Evolutionary conservation across 2,797 vertebrate genomes (phyloP).

Genomic region (Sebastes reedi): DNA sequence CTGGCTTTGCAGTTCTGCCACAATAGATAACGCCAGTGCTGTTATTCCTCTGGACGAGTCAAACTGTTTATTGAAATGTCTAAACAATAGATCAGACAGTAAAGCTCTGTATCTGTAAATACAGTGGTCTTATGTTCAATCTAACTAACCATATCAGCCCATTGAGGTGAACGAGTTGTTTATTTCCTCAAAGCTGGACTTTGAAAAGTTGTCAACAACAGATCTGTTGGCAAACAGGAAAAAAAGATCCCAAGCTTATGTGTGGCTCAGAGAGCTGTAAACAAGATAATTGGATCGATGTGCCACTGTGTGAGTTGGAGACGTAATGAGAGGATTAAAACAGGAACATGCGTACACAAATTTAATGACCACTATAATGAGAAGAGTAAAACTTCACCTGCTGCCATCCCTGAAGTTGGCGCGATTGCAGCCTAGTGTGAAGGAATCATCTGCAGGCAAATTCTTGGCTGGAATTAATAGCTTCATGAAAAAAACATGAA

Average conservation of each 20-base stretch:
- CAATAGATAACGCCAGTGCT: slow-evolving; percentile 32
- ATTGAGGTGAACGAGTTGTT: slow-evolving; percentile 43
- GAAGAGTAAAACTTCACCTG: slow-evolving; percentile 32
- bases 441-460: slow-evolving; percentile 36
- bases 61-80: slow-evolving; percentile 60
- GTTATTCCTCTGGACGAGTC: slow-evolving; percentile 38
- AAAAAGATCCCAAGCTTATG: slow-evolving; percentile 1
- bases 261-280: slow-evolving; percentile 35
- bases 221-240: slow-evolving; percentile 16
- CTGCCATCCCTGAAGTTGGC: slow-evolving; percentile 16
- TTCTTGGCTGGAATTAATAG: slow-evolving; percentile 39
- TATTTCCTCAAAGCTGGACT: slow-evolving; percentile 36
- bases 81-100: slow-evolving; percentile 55
- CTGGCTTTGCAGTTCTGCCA: slow-evolving; percentile 26
- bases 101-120: slow-evolving; percentile 45
- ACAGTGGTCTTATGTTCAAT: slow-evolving; percentile 9
- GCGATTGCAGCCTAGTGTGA: not conserved
- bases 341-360: not conserved
- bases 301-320: slow-evolving; percentile 39
- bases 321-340: slow-evolving; percentile 29
- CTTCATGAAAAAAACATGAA: slow-evolving; percentile 22
- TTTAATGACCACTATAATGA: slow-evolving; percentile 27
- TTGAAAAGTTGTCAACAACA: slow-evolving; percentile 35
- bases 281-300: slow-evolving; percentile 42
- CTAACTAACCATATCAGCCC: slow-evolving; percentile 11